Base-by-base conservation (phyloP, 2,888 invertebrate genomes). In the Megaustenia siamemsis region DNA sequence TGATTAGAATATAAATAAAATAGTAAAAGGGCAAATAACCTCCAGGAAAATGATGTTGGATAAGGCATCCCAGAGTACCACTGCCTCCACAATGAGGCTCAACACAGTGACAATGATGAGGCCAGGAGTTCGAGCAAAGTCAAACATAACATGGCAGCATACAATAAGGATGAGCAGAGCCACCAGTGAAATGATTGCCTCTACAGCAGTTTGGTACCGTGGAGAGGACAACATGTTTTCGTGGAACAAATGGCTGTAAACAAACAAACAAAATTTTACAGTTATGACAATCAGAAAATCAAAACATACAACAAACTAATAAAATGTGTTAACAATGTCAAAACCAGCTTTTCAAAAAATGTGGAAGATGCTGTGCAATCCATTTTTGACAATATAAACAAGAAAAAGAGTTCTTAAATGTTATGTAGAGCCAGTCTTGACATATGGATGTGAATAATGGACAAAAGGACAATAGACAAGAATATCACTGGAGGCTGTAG, bases 141-240 rank as follows among this genome's bases (percentile, higher is more conserved):
- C 89, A 86, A 94, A 94, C 66, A 93, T 91, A 18, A 94, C 82
- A 86, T 92, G 93, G 85, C 92, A 93, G 84, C 90, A 89, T 10
- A 92, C 78, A 8, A 93, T 88, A 66, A 93, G 89, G 32, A 93
- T 86, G 0, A 90, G 79, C 86, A 92, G 91, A 80, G 93, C 90
- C 32, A 92, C 71, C 66, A 93, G 88, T 0, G 93, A 92, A 21
- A 93, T 87, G 43, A 90, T 83, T 77, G 93, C 89, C 88, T 94
- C 94, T 21, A 92, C 87, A 53, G 93, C 92, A 87, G 90, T 94
- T 93, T 97, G 98, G 93, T 97, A 97, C 76, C 97, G 95, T 0
- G 98, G 97, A 24, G 97, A 97, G 18, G 98, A 97, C 32, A 98
- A 95, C 0, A 98, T 98, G 21, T 96, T 89, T 43, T 91, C 90